phyloP scores from a whole-genome alignment of 1,140 invertebrate genomes.

The Trichonephila clavata region DNA sequence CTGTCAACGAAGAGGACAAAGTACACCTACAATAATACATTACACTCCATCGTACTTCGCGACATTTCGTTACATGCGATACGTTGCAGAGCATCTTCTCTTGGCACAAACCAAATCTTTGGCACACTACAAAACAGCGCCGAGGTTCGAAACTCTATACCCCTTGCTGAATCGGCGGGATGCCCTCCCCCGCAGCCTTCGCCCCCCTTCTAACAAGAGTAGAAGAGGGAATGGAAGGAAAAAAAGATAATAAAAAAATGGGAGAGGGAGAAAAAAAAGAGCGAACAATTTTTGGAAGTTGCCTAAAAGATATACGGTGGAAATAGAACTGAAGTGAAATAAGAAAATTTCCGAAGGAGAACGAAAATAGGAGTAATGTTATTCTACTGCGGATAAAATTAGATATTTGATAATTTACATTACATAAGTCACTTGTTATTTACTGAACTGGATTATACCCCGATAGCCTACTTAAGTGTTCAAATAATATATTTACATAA shows the following conservation, averaged over 20 bases:
- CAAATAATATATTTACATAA: no score
- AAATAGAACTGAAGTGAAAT: conserved; percentile 35
- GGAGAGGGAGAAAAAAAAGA: background rate
- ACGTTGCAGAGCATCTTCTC: conserved; percentile 1
- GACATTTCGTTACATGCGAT: conserved; percentile 56
- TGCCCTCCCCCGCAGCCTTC: background rate
- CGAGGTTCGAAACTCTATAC: conserved; percentile 56
- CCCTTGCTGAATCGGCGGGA: conserved; percentile 60
- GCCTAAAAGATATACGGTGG: background rate
- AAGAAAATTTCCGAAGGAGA: background rate
- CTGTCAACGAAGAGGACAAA: conserved; percentile 59
- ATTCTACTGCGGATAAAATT: no score
- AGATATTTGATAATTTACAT: no score
- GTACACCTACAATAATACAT: conserved; percentile 64
- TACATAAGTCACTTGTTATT: no score
- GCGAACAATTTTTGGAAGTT: background rate
- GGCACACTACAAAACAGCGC: conserved; percentile 13
- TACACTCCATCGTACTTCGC: conserved; percentile 56
- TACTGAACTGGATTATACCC: no score
- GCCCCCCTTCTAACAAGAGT: conserved; percentile 16
- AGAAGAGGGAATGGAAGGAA: conserved; percentile 11
- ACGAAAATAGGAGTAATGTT: background rate
- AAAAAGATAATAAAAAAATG: conserved; percentile 29
- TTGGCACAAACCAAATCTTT: conserved; percentile 52
- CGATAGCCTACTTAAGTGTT: no score